Evolutionary conservation across 2,888 invertebrate species (phyloP).

Genomic region (Odontomyia ornata): DNA sequence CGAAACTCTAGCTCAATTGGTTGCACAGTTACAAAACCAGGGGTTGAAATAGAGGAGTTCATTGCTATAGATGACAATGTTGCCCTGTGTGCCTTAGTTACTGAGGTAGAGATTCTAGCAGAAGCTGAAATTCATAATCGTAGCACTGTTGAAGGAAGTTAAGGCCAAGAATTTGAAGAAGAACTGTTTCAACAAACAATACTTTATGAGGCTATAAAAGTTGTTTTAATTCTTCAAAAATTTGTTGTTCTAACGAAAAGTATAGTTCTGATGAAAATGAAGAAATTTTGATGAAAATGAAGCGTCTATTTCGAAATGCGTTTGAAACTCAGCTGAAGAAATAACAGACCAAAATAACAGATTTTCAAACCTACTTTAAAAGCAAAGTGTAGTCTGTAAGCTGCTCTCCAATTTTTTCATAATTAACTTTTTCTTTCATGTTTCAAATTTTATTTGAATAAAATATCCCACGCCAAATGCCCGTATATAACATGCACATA

Average conservation of each 20-base stretch:
- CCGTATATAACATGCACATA: too few relatives aligned
- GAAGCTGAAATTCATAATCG: conserved; percentile 22
- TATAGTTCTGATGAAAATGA: conserved; percentile 9
- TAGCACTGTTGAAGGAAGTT: conserved; percentile 18
- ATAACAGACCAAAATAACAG: too few relatives aligned
- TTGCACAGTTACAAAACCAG: conserved; percentile 10
- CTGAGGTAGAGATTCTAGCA: conserved; percentile 7
- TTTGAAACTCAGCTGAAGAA: conserved; percentile 7
- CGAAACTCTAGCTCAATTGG: conserved; percentile 7
- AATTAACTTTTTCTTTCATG: too few relatives aligned
- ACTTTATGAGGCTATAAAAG: conserved; percentile 6
- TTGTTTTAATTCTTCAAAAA: conserved; percentile 12
- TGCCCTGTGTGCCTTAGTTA: conserved; percentile 14
- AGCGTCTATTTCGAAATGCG: conserved; percentile 1
- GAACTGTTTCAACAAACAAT: background rate
- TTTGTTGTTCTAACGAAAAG: conserved; percentile 20
- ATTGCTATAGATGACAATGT: conserved; percentile 16
- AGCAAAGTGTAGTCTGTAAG: background rate
- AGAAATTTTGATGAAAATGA: background rate
- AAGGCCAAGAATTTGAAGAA: conserved; percentile 7
- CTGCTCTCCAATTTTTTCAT: too few relatives aligned
- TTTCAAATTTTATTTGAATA: too few relatives aligned
- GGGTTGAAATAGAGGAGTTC: conserved; percentile 18
- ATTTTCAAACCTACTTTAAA: background rate
- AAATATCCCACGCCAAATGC: too few relatives aligned